Evolutionary conservation across 1,140 invertebrate genomes (phyloP).

Genomic region (Trichoplusia ni): DNA sequence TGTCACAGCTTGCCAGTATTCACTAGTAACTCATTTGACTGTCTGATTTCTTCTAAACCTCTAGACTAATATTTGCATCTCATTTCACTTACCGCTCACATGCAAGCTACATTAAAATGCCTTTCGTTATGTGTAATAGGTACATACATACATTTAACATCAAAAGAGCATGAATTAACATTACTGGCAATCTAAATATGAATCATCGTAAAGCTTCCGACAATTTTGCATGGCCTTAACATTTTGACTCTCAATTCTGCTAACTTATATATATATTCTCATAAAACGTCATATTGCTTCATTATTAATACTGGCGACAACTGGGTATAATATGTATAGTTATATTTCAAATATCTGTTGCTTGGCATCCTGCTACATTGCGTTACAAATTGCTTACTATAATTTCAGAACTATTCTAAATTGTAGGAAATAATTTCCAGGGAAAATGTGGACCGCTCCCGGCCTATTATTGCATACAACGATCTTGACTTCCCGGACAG

Average conservation of each 20-base stretch:
- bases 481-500: conserved; percentile 91
- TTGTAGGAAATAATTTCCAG: conserved; percentile 80
- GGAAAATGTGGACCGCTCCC: conserved; percentile 83
- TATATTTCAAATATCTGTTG: background rate
- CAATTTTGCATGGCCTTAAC: conserved; percentile 63
- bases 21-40: background rate
- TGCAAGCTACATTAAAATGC: too few relatives aligned
- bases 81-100: too few relatives aligned
- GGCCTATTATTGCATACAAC: conserved; percentile 90
- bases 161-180: too few relatives aligned
- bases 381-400: background rate
- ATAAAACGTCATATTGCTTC: conserved; percentile 2
- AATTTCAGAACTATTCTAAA: conserved; percentile 49
- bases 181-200: too few relatives aligned
- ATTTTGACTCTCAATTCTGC: conserved; percentile 39
- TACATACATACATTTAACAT: too few relatives aligned
- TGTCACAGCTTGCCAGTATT: conserved; percentile 5
- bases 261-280: background rate
- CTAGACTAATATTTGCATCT: too few relatives aligned
- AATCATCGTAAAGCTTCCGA: too few relatives aligned
- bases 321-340: background rate
- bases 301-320: conserved; percentile 5
- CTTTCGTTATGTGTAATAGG: too few relatives aligned
- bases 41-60: background rate
- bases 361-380: background rate